Base-by-base conservation (phyloP, 2,888 invertebrate genomes). In the Pseudanteris insignis region DNA sequence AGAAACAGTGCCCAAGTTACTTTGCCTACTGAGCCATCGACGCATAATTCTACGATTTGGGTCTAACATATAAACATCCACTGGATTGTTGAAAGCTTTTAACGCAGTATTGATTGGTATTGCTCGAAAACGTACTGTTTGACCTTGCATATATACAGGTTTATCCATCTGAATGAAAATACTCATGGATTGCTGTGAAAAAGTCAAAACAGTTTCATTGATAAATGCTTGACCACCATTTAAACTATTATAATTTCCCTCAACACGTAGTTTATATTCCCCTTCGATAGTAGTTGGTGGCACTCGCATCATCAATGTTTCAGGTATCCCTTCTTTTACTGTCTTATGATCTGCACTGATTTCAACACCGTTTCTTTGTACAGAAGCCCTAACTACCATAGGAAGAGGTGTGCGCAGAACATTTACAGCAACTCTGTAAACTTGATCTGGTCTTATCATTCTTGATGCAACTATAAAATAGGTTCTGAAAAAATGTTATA, bases 121-220 rank as follows among this genome's bases (percentile, higher is more conserved):
- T 4, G 93, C 89, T 28, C 97, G 88, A 80, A 97, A 95, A 50
- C 88, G 47, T 81, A 71, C 88, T 51, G 84, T 91, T 79, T 96
- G 92, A 2, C 91, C 89, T 80, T 96, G 96, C 88, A 89, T 94
- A 75, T 97, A 97, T 2, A 96, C 87, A 0, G 96, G 96, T 75
- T 95, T 95, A 78, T 96, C 95, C 71, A 93, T 88, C 81, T 96
- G 96, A 67, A 97, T 91, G 77, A 96, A 95, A 63, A 96, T 92
- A 0, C 96, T 95, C 89, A 96, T 92, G 37, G 95, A 94, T 26
- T 96, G 85, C 69, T 90, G 89, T 0, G 92, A 93, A 81, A 96
- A 97, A 1, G 85, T 84, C 8, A 97, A 83, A 54, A 86, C 83
- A 0, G 94, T 94, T 77, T 95, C 94, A 74, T 97, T 96, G 32